Evolutionary conservation across 2,113 vertebrate species (phyloP), one percentile per base, ranked within the genome.

Genomic region (Proterorhinus semilunaris): DNA sequence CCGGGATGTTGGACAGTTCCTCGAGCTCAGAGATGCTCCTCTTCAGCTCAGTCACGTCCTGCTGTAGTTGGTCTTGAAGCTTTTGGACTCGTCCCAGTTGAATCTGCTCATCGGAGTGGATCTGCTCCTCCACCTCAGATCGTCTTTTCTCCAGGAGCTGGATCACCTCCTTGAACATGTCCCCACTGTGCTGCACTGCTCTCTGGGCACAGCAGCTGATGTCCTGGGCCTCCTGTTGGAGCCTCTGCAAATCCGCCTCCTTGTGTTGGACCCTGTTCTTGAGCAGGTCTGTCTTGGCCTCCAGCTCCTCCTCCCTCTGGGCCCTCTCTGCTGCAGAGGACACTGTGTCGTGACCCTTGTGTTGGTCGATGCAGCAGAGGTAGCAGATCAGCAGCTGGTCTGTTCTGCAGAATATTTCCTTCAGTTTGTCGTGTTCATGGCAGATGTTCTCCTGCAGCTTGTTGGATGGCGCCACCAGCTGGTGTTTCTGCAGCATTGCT

Each of bases 181-280:
- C 55, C 55, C 55, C 6, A 42, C 55, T 58, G 10, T 2, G 27
- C 27, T 3, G 27, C 27, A 42, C 55, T 42, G 55, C 55, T 58
- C 27, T 58, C 55, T 58, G 55, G 27, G 55, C 27, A 58, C 21
- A 58, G 55, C 27, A 12, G 55, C 55, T 58, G 55, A 58, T 58
- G 55, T 58, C 27, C 55, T 15, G 27, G 55, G 55, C 11, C 27
- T 42, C 55, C 55, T 58, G 55, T 58, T 58, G 55, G 55, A 58
- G 55, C 27, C 11, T 42, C 27, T 58, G 5, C 11, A 58, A 27
- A 27, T 58, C 55, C 13, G 6, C 7, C 10, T 58, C 55, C 43
- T 58, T 58, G 55, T 58, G 21, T 27, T 58, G 55, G 11, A 58
- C 17, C 21, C 7, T 58, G 10, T 58, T 21, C 21, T 42, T 21